phyloP scores from a whole-genome alignment of 1,140 invertebrate species.

The Frieseomelitta varia region DNA sequence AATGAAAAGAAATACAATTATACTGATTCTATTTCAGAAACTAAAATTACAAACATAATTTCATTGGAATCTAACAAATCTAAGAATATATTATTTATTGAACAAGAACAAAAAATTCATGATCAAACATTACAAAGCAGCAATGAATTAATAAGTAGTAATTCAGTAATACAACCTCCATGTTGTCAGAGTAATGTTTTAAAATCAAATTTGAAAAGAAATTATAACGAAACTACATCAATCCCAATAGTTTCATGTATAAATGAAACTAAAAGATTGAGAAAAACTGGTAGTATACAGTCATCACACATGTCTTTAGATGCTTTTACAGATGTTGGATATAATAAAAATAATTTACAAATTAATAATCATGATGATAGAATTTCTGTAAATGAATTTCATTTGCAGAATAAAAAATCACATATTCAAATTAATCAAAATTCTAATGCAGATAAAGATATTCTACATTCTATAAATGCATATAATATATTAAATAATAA shows the following conservation, averaged over 20 bases:
- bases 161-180: not conserved
- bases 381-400: no score
- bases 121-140: not conserved
- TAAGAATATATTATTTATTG: constrained; percentile 20
- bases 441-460: not conserved
- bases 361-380: not conserved
- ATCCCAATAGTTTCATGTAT: not conserved
- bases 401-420: not conserved
- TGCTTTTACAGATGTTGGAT: not conserved
- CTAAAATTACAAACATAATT: constrained; percentile 70
- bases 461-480: not conserved
- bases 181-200: not conserved
- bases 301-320: not conserved
- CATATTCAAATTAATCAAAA: not conserved
- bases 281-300: not conserved
- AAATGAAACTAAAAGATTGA: constrained; percentile 18
- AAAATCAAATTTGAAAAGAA: constrained; percentile 31
- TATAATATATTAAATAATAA: not conserved
- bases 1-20: not conserved
- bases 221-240: not conserved
- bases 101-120: not conserved
- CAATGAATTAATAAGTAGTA: not conserved
- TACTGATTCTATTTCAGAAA: constrained; percentile 51
- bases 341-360: not conserved
- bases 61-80: constrained; percentile 68